Conservation (phyloP, 2,888 invertebrate genomes). For the Lingula anatina region DNA sequence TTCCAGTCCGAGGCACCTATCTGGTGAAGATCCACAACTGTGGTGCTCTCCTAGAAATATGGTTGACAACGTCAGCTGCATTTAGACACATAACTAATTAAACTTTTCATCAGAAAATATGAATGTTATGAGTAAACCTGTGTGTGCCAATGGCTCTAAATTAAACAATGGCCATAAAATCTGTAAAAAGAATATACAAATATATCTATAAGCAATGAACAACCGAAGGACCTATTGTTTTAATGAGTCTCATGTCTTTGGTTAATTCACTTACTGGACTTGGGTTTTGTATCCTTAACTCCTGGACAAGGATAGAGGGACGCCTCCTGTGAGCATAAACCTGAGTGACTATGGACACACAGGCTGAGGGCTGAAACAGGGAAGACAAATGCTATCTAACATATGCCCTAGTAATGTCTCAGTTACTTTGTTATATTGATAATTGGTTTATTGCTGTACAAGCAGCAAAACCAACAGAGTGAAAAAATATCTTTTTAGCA, state of each 20-base stretch:
- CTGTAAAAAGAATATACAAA: not conserved
- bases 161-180: too few species aligned
- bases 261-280: too few species aligned
- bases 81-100: too few species aligned
- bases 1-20: conserved; percentile 56
- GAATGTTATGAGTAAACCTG: too few species aligned
- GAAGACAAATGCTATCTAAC: conserved; percentile 49
- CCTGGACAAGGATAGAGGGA: conserved; percentile 75
- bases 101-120: too few species aligned
- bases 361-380: conserved; percentile 21
- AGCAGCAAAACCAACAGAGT: too few species aligned
- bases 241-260: not conserved
- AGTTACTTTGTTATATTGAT: too few species aligned
- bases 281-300: conserved; percentile 72
- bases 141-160: too few species aligned
- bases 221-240: not conserved
- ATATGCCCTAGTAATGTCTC: too few species aligned
- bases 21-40: conserved; percentile 61
- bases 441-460: too few species aligned
- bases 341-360: conserved; percentile 29
- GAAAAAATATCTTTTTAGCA: too few species aligned
- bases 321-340: conserved; percentile 72
- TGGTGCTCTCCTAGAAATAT: conserved; percentile 52
- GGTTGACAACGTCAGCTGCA: too few species aligned
- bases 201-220: not conserved